A percentile compares a stretch with the other conserved stretches of the same genome.
These are phyloP conservation scores for Apostichopus leukothele DNA, from an alignment of 53 echinoderm and acorn worm genomes.

Conservation along the genomic window DNA sequence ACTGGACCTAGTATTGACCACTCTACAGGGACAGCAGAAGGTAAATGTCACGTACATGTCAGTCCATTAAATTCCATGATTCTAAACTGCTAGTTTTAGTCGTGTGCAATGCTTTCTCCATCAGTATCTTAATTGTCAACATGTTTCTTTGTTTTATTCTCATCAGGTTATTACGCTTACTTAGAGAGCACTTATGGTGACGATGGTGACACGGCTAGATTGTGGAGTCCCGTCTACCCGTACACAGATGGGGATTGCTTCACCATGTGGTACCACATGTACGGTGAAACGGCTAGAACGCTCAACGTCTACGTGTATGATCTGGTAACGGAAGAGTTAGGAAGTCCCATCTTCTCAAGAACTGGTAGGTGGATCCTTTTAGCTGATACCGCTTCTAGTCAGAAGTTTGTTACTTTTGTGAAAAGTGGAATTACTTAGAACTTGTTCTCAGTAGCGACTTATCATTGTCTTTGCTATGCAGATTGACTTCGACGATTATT, in stretches of 20 bases:
- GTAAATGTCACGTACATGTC: not conserved
- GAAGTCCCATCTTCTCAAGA: not conserved
- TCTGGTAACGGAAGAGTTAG: constrained; percentile 25
- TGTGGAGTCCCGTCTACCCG: constrained; percentile 61
- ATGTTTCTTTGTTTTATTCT: too few relatives aligned
- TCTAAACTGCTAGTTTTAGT: too few relatives aligned
- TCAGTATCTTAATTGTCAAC: not conserved
- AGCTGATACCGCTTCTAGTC: not conserved
- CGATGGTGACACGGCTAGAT: constrained; percentile 54
- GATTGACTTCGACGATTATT: too few relatives aligned
- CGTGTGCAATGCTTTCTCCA: too few relatives aligned
- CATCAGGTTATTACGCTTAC: constrained; percentile 59
- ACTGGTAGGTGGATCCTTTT: not conserved
- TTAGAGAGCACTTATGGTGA: constrained; percentile 56
- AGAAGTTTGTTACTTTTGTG: too few relatives aligned
- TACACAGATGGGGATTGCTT: constrained; percentile 62
- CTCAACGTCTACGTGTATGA: constrained; percentile 66
- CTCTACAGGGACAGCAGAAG: constrained; percentile 65
- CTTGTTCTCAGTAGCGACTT: too few relatives aligned
- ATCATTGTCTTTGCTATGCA: too few relatives aligned
- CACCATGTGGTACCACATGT: constrained; percentile 84
- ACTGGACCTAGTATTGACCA: constrained; percentile 85
- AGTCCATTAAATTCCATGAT: too few relatives aligned
- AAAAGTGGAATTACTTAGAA: too few relatives aligned
- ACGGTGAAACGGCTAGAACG: constrained; percentile 61